These are phyloP conservation scores for Piprites chloris DNA, from an alignment of 2,113 vertebrate species.

Conservation along the genomic window DNA sequence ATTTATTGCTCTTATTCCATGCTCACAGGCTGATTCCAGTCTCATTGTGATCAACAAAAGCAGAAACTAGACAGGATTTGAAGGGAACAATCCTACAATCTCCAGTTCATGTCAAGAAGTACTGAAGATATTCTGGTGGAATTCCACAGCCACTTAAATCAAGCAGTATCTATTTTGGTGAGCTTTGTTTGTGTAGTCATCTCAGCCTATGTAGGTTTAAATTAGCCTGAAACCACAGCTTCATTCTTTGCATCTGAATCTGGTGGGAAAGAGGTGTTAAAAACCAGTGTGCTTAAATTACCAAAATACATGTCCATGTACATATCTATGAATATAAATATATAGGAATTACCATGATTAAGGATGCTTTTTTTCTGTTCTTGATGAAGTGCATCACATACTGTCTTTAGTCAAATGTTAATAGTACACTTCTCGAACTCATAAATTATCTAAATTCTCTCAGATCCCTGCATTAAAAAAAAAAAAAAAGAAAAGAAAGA, in stretches of 20 bases:
- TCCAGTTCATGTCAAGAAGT: not conserved
- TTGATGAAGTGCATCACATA: not conserved
- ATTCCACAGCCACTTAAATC: not conserved
- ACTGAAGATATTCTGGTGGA: not conserved
- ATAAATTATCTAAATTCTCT: not conserved
- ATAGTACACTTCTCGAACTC: not conserved
- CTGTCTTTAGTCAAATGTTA: not conserved
- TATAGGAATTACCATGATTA: not conserved
- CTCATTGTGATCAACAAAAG: not conserved
- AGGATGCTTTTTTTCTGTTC: not conserved
- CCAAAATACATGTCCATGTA: not conserved
- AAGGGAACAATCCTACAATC: not conserved
- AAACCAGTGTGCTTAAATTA: not conserved
- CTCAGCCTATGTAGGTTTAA: not conserved
- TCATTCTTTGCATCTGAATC: not conserved
- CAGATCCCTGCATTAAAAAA: not conserved
- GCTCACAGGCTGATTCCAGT: not conserved
- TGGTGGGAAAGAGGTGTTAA: not conserved
- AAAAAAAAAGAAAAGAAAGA: not conserved
- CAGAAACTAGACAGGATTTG: not conserved
- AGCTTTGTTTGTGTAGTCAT: not conserved
- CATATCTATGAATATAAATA: not conserved
- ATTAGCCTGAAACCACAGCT: not conserved
- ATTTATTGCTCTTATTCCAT: not conserved
- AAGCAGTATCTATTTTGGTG: not conserved